These are phyloP conservation scores for Emesis russula DNA, from an alignment of 2,888 invertebrate genomes.

Conservation along the genomic window DNA sequence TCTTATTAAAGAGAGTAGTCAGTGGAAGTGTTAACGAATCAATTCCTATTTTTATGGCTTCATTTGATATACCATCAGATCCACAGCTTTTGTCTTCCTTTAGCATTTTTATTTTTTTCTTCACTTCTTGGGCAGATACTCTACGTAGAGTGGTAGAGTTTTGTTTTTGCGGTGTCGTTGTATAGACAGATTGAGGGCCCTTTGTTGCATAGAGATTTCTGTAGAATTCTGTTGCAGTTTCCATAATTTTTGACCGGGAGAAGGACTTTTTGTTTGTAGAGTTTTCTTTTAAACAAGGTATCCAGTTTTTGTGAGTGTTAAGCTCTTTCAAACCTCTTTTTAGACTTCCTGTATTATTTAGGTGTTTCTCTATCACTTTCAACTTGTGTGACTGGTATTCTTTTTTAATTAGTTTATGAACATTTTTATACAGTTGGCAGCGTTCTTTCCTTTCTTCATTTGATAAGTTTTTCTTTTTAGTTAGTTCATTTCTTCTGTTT, in stretches of 20 bases:
- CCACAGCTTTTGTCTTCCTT: no score
- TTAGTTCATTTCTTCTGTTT: background rate
- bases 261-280: background rate
- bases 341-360: background rate
- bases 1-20: no score
- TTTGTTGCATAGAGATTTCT: background rate
- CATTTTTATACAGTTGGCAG: background rate
- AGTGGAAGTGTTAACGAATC: no score
- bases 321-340: background rate
- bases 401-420: background rate
- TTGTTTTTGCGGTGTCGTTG: background rate
- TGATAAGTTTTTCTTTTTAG: background rate
- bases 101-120: no score
- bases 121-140: no score
- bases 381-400: background rate
- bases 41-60: no score
- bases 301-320: background rate
- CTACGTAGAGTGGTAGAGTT: no score
- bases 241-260: background rate
- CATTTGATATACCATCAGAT: no score
- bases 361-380: background rate
- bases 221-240: background rate
- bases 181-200: background rate
- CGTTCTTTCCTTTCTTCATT: background rate
- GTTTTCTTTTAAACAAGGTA: background rate